Evolutionary conservation across 2,797 vertebrate species (phyloP), one percentile per base, ranked within the genome.

Genomic region (Ataeniobius toweri): DNA sequence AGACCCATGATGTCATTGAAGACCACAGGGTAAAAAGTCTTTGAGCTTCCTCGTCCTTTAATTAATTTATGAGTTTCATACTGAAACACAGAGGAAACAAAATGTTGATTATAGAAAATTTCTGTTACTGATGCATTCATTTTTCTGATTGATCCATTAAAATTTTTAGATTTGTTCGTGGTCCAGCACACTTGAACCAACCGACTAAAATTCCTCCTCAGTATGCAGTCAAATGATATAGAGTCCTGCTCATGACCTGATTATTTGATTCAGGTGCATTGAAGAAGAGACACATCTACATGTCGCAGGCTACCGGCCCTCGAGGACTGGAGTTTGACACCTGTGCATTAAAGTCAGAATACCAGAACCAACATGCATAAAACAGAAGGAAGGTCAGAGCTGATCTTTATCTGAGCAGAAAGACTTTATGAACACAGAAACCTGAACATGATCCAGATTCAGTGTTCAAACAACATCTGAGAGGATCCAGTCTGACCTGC

Each of bases 1-100:
- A 86, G 41, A 20, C 83, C 83, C 85, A 85, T 86, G 48, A 73
- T n/a, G 56, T 89, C 79, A 26, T 75, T 86, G 24, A 85, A 85
- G 24, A 74, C 73, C 73, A 74, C 2, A 74, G 56, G 56, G 2
- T 28, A 74, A 58, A 61, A 48, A 3, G 71, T 55, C 73, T 48
- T 48, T 12, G 73, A 24, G 55, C 14, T 59, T 74, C 73, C 73
- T 46, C n/a, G 2, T 55, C 71, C 71, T 72, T 55, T 74, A 18
- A 1, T 59, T 8, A 74, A 48, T 20, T 48, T 61, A 74, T 74
- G 55, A 59, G n/a, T 59, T 8, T 74, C 72, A 13, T 74, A 74
- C 72, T 74, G 41, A 61, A 74, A 24, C 16, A 61, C 14, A 46
- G 41, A 2, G 26, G 2, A 18, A 36, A 65, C 20, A n/a, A 28